These are phyloP conservation scores for Mechanitis mazaeus DNA, from an alignment of 2,888 invertebrate species.

Conservation along the genomic window DNA sequence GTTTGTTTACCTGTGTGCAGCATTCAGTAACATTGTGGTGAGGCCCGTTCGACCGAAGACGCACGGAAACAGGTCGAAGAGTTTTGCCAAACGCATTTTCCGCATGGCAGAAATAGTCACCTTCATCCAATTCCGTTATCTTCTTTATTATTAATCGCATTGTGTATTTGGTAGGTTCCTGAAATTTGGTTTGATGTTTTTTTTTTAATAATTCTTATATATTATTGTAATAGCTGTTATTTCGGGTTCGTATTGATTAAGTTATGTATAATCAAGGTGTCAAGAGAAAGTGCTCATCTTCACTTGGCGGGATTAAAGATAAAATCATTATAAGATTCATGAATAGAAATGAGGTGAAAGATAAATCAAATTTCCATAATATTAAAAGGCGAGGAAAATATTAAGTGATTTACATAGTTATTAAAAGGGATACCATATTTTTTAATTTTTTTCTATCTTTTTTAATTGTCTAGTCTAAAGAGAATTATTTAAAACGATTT, in stretches of 20 bases:
- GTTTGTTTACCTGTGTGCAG: conserved; percentile 72
- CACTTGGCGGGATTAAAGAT: neutral
- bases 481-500: no score
- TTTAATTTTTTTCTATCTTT: neutral
- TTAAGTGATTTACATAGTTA: conserved; percentile 6
- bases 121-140: conserved; percentile 82
- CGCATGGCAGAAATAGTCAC: conserved; percentile 90
- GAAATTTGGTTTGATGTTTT: conserved; percentile 16
- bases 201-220: neutral
- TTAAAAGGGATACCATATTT: neutral
- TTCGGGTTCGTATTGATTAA: neutral
- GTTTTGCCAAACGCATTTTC: conserved; percentile 88
- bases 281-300: conserved; percentile 1
- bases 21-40: conserved; percentile 87
- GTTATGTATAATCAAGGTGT: neutral
- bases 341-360: conserved; percentile 36
- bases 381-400: conserved; percentile 18
- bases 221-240: neutral
- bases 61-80: conserved; percentile 83
- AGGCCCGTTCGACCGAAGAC: conserved; percentile 79
- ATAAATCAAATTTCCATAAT: conserved; percentile 30
- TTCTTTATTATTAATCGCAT: conserved; percentile 86
- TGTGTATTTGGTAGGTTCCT: conserved; percentile 81
- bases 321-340: conserved; percentile 22
- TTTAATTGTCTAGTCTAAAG: neutral